These are phyloP conservation scores for Picathartes gymnocephalus DNA, from an alignment of 2,113 vertebrate species.

Conservation along the genomic window DNA sequence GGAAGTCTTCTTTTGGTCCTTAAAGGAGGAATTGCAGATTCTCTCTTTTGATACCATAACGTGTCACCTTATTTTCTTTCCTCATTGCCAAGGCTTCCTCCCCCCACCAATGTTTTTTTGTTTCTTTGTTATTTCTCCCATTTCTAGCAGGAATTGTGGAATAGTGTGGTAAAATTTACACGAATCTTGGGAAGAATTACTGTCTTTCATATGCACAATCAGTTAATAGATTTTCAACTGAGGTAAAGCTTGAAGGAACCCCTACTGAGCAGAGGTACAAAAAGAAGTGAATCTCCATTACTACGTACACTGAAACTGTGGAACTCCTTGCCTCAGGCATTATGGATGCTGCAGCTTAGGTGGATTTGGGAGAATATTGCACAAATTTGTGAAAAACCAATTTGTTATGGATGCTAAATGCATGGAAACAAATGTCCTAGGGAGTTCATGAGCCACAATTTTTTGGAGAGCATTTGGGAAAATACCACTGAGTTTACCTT, in stretches of 20 bases:
- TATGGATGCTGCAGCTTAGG: background rate
- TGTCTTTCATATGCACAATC: background rate
- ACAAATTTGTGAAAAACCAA: background rate
- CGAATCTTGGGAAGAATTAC: background rate
- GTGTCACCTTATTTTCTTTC: background rate
- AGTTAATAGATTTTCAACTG: background rate
- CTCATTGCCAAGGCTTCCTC: background rate
- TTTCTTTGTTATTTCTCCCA: background rate
- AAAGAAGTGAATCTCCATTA: background rate
- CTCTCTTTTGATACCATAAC: background rate
- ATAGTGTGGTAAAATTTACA: background rate
- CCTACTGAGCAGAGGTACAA: background rate
- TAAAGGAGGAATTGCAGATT: background rate
- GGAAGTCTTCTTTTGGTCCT: background rate
- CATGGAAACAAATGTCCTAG: background rate
- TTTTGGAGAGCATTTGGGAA: background rate
- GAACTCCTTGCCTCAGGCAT: background rate
- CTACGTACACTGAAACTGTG: background rate
- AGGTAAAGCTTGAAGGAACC: background rate
- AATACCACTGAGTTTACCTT: background rate
- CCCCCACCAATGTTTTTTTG: rapidly evolving
- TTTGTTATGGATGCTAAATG: background rate
- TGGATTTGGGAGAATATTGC: background rate
- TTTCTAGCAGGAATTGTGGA: background rate
- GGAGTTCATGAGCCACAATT: background rate